Evolutionary conservation across 2,888 invertebrate genomes (phyloP).

Genomic region (Clunio marinus): DNA sequence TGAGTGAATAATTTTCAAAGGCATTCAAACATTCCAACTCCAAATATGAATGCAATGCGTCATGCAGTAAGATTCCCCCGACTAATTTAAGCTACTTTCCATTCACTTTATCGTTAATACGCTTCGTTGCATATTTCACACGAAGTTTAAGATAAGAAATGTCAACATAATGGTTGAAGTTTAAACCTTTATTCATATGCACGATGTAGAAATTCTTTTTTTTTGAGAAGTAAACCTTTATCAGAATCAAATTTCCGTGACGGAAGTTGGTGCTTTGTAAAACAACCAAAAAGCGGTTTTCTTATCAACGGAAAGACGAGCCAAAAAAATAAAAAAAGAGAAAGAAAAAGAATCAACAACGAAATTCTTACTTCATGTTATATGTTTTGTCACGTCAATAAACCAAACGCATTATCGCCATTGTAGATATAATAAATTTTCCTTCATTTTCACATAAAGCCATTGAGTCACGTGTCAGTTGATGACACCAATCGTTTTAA

Average conservation of each 20-base stretch:
- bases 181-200: too few relatives aligned
- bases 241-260: conserved; percentile 2
- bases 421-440: conserved; percentile 8
- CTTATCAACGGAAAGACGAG: conserved; percentile 5
- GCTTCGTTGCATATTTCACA: too few relatives aligned
- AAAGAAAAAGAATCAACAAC: too few relatives aligned
- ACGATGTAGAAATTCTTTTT: too few relatives aligned
- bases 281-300: neutral
- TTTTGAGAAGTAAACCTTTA: neutral
- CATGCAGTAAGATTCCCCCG: too few relatives aligned
- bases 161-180: too few relatives aligned
- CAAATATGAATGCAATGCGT: neutral
- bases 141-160: too few relatives aligned
- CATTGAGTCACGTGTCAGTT: conserved; percentile 25
- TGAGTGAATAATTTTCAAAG: neutral
- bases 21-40: neutral
- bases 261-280: neutral
- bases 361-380: neutral
- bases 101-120: too few relatives aligned
- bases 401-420: neutral
- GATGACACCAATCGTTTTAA: conserved; percentile 10
- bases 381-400: neutral
- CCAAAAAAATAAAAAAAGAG: too few relatives aligned
- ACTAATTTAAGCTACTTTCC: too few relatives aligned
- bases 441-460: neutral